Percentiles rank a stretch among this genome's conserved stretches.
Conservation (phyloP, 2,113 vertebrate genomes). For the Sinocyclocheilus anshuiensis region DNA sequence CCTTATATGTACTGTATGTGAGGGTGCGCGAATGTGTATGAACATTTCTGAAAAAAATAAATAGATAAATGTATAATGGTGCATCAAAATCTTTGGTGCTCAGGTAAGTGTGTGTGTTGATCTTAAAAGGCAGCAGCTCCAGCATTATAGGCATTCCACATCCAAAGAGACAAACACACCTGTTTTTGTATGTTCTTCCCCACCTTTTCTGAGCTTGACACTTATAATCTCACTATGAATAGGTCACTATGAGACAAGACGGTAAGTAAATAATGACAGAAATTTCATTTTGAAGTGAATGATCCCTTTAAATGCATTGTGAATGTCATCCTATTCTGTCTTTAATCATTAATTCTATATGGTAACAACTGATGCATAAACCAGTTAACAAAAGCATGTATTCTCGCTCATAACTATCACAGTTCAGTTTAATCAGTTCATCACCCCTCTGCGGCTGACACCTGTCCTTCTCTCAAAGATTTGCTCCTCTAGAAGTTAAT, state of each 20-base stretch:
- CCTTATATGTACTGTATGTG: background rate
- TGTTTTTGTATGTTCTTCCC: background rate
- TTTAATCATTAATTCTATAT: background rate
- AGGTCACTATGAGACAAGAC: background rate
- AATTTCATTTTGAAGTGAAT: background rate
- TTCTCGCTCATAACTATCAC: background rate
- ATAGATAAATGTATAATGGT: background rate
- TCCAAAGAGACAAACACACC: background rate
- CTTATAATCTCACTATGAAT: background rate
- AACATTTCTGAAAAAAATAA: background rate
- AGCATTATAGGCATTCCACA: background rate
- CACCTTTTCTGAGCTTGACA: background rate
- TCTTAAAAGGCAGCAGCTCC: background rate
- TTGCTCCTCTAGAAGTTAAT: constrained; percentile 30
- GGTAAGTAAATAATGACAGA: background rate
- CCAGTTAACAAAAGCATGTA: background rate
- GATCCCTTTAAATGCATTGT: background rate
- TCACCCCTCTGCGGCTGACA: background rate
- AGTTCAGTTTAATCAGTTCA: background rate
- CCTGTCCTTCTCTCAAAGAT: constrained; percentile 8
- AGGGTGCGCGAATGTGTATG: background rate
- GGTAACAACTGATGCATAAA: background rate
- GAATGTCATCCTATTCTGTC: background rate
- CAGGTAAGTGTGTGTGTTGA: background rate
- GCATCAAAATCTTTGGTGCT: background rate